A percentile compares a stretch with the other conserved stretches of the same genome.
These are phyloP conservation scores for Serinus canaria DNA, from an alignment of 2,113 vertebrate species.

Conservation along the genomic window DNA sequence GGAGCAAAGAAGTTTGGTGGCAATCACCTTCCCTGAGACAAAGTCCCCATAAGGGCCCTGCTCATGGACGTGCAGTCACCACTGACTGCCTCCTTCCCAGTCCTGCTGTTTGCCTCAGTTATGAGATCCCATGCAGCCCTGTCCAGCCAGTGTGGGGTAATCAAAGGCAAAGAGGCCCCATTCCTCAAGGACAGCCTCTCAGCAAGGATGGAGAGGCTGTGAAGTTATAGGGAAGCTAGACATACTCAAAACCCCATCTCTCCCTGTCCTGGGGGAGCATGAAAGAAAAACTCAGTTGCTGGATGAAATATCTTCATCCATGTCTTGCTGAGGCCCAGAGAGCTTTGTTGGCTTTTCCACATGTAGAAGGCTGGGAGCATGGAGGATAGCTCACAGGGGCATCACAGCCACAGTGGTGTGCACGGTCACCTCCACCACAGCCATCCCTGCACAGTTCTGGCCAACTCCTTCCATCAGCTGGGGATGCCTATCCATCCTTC, in stretches of 20 bases:
- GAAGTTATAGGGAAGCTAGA: background rate
- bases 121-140: background rate
- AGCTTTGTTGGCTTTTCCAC: background rate
- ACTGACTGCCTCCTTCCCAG: background rate
- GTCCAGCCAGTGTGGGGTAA: background rate
- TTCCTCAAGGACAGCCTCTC: background rate
- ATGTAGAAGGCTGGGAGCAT: background rate
- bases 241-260: background rate
- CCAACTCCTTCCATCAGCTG: background rate
- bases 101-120: background rate
- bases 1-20: background rate
- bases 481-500: background rate
- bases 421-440: background rate
- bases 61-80: accelerated
- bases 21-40: accelerated
- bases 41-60: background rate
- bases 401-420: accelerated
- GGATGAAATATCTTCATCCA: background rate
- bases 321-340: background rate
- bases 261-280: background rate
- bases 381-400: background rate
- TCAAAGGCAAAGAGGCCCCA: background rate
- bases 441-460: background rate
- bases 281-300: background rate
- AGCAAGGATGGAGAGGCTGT: background rate